Base-by-base conservation (phyloP, 2,888 invertebrate genomes). In the Nudaria mundana region DNA sequence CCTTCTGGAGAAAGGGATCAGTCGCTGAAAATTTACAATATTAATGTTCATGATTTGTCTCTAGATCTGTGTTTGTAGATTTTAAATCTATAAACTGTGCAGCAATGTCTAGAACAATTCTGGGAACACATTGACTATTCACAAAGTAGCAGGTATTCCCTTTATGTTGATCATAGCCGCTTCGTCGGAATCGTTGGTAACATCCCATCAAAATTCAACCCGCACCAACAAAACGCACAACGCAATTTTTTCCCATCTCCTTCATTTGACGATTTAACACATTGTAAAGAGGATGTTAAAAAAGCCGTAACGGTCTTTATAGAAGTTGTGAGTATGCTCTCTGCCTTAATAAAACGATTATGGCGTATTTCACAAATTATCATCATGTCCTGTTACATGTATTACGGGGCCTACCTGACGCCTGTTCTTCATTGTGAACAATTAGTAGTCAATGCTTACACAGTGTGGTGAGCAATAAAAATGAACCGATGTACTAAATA, bases 181-280 rank as follows among this genome's bases (percentile, higher is more conserved):
- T 48, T 51, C 58, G 56, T 52, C 41, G 48, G 49, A 57, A 50
- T 54, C 44, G 52, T 49, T 50, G n/a, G 52, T 56, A 56, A 55
- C 59, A 46, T 45, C 52, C 51, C 56, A 71, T 81, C 70, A 75
- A 74, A 71, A 81, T 78, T 77, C 79, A 69, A 57, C 56, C 52
- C 67, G 65, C 76, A 65, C 5, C 64, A 59, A 56, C 52, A 60
- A 61, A 44, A 54, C 56, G 63, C 60, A 56, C 64, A 44, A 64
- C 54, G 58, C 55, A 61, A 66, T 74, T 76, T 72, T 75, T 72
- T 64, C 66, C 65, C 63, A 66, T 67, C 68, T 71, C 64, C 66
- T 49, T 56, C 59, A 66, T 67, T 68, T 60, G 70, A 66, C 71
- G 63, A 71, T 69, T 75, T 76, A 74, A 76, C 76, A 76, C 76